These are phyloP conservation scores for Autographa gamma DNA, from an alignment of 2,888 invertebrate species.

Conservation along the genomic window DNA sequence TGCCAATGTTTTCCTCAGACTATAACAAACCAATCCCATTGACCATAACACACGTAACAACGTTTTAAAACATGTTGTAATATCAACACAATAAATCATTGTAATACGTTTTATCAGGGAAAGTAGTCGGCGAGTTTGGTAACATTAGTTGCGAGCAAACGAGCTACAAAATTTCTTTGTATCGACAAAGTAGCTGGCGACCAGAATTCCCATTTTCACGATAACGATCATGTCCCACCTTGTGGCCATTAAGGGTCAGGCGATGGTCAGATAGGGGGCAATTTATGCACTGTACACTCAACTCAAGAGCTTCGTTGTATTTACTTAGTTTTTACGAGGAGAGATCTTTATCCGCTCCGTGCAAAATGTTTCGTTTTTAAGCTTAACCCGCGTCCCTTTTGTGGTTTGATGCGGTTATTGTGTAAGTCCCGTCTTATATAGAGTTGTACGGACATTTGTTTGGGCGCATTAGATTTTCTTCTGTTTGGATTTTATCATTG, in stretches of 20 bases:
- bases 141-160: constrained; percentile 73
- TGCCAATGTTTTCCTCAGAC: background rate
- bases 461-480: constrained; percentile 25
- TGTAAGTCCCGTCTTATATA: constrained; percentile 43
- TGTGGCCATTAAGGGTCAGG: constrained; percentile 84
- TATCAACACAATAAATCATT: constrained; percentile 64
- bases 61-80: constrained; percentile 48
- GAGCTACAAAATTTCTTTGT: constrained; percentile 81
- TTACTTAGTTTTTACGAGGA: constrained; percentile 80
- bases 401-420: constrained; percentile 57
- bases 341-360: constrained; percentile 77
- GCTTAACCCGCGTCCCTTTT: constrained; percentile 49
- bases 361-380: constrained; percentile 73
- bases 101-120: constrained; percentile 54
- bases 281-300: constrained; percentile 86
- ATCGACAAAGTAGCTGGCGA: constrained; percentile 80
- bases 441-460: constrained; percentile 37
- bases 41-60: constrained; percentile 36
- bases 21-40: background rate
- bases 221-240: constrained; percentile 86
- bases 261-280: constrained; percentile 84
- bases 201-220: constrained; percentile 81
- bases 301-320: constrained; percentile 78
- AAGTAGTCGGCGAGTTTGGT: constrained; percentile 60
- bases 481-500: constrained; percentile 16